These are phyloP conservation scores for Callimorpha dominula DNA, from an alignment of 2,888 invertebrate species.

Conservation along the genomic window DNA sequence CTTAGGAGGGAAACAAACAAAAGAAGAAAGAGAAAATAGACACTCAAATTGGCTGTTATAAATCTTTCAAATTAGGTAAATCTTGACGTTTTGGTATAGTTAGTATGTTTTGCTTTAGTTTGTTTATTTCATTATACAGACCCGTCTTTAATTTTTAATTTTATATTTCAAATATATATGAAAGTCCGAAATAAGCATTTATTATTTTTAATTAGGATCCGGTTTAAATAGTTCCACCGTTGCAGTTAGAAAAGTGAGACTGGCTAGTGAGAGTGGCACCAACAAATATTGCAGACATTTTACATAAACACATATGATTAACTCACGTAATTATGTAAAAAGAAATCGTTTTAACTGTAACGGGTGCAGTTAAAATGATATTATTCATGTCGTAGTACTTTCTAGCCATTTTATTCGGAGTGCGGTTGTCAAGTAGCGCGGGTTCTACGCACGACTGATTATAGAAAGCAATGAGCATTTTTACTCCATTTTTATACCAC, in stretches of 20 bases:
- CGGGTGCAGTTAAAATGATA: slow-evolving; percentile 44
- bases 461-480: slow-evolving; percentile 61
- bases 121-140: background rate
- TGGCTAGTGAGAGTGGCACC: slow-evolving; percentile 4
- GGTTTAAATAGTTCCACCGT: slow-evolving; percentile 2
- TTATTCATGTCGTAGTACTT: slow-evolving; percentile 51
- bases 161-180: background rate
- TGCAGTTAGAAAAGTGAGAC: slow-evolving; percentile 6
- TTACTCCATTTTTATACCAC: slow-evolving; percentile 52
- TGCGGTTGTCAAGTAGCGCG: slow-evolving; percentile 61
- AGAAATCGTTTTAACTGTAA: slow-evolving; percentile 38
- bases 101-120: background rate
- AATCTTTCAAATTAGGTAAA: no score
- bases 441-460: slow-evolving; percentile 70
- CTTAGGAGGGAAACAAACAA: no score
- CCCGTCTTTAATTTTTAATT: no score
- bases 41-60: no score
- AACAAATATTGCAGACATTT: slow-evolving; percentile 14
- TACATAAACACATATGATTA: slow-evolving; percentile 26
- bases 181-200: slow-evolving; percentile 5
- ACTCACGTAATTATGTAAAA: slow-evolving; percentile 36
- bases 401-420: slow-evolving; percentile 46
- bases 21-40: no score
- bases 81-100: no score
- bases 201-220: background rate